Evolutionary conservation across 2,113 vertebrate genomes (phyloP), one percentile per base, ranked within the genome.

Genomic region (Donacobius atricapilla): DNA sequence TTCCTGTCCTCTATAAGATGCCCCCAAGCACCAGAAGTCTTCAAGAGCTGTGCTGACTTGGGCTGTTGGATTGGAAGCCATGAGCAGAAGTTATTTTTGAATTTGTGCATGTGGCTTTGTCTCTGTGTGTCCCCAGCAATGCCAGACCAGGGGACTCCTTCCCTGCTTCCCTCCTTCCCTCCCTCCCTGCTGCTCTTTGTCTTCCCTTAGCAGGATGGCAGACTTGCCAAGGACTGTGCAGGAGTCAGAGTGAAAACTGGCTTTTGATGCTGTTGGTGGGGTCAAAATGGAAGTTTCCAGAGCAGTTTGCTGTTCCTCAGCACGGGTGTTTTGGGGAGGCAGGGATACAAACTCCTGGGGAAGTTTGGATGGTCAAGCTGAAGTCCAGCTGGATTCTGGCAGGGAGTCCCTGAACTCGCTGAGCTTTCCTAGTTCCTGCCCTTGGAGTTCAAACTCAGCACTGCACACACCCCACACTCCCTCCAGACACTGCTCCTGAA

Each of bases 391-490:
- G 75, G 30, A 8, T 53, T 48, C 33, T 68, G 79, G 64, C 83
- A 84, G 44, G 45, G 35, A n/a, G 6, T 27, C 39, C 2, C 31
- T 48, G 10, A 39, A 11, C 25, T 40, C 4, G 1, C 72, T 7
- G 47, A 58, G 58, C 57, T 50, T 44, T 54, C 3, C 0, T 2
- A 1, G 19, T 4, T 25, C 14, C 48, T 68, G 53, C 53, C 66
- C 47, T 37, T 18, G 17, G 33, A 60, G 54, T 8, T 64, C 15
- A 15, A 2, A 1, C 19, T 56, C 40, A 15, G 47, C 5, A 0
- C 70, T 78, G 69, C 3, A 1, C 15, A 19, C 13, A 2, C 0
- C 8, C 17, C 6, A 4, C 12, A 0, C 31, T 37, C 33, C 22
- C 4, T 16, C 1, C 40, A 15, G 37, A 31, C 33, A 0, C 56